Conservation (phyloP, 2,888 invertebrate species). For the Corythucha ciliata region DNA sequence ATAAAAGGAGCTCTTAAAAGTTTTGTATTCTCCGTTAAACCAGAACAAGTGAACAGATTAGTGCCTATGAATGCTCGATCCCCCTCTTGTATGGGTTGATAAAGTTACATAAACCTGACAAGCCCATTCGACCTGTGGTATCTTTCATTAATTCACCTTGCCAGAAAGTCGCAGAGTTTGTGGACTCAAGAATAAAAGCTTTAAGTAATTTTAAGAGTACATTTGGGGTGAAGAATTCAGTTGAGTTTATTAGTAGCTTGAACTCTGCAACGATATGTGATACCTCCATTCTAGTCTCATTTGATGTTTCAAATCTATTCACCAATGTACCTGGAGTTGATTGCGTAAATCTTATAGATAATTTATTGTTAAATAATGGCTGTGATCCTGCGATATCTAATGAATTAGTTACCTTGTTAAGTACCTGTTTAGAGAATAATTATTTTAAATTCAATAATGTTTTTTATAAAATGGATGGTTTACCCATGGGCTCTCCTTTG, state of each 20-base stretch:
- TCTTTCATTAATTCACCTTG: conserved; percentile 3
- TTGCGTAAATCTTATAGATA: neutral
- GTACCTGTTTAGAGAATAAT: neutral
- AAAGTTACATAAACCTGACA: conserved; percentile 4
- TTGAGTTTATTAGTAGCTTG: conserved; percentile 1
- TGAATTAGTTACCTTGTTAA: neutral
- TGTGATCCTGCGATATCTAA: neutral
- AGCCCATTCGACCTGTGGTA: conserved; percentile 6
- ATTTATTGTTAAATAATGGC: neutral
- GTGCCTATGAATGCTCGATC: too few species aligned
- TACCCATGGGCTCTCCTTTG: conserved; percentile 15
- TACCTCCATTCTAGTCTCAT: conserved; percentile 9
- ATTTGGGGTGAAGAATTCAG: conserved; percentile 3
- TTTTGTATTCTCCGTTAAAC: too few species aligned
- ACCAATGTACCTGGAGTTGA: conserved; percentile 11
- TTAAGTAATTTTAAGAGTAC: neutral
- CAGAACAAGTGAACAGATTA: too few species aligned
- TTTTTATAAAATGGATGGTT: neutral
- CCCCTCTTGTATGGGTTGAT: neutral
- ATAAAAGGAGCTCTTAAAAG: too few species aligned
- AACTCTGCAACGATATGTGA: neutral
- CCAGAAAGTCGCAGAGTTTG: neutral
- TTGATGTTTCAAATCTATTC: conserved; percentile 7
- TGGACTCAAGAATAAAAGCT: neutral
- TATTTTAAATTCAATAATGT: conserved; percentile 4